phyloP scores from a whole-genome alignment of 2,888 invertebrate genomes.

The Beris morrisii region DNA sequence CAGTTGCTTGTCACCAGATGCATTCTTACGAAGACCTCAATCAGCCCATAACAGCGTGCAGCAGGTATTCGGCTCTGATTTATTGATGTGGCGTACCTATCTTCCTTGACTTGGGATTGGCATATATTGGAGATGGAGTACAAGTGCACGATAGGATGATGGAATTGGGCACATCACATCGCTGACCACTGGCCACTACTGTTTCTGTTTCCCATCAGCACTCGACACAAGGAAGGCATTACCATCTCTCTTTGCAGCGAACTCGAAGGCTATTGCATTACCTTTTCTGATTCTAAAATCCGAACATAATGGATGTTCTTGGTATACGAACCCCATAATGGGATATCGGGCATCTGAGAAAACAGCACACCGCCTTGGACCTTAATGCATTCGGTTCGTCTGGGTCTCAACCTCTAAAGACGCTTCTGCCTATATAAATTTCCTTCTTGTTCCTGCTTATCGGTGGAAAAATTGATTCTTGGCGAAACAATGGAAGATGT shows the following conservation, averaged over 20 bases:
- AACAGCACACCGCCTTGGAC: slow-evolving; percentile 5
- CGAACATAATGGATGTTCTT: slow-evolving; percentile 9
- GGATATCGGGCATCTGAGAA: slow-evolving; percentile 6
- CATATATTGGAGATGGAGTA: slow-evolving; percentile 1
- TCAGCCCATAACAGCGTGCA: slow-evolving; percentile 15
- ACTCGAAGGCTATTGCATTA: neutral
- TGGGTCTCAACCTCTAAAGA: too few relatives aligned
- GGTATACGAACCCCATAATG: neutral
- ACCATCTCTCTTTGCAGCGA: slow-evolving; percentile 9
- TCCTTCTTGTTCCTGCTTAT: too few relatives aligned
- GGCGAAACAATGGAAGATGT: too few relatives aligned
- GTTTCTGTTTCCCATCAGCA: slow-evolving; percentile 16
- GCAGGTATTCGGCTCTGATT: slow-evolving; percentile 18
- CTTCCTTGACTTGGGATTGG: too few relatives aligned
- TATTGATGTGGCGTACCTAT: slow-evolving; percentile 1
- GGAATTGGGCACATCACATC: slow-evolving; percentile 23
- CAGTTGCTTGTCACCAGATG: slow-evolving; percentile 16
- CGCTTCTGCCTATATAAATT: too few relatives aligned
- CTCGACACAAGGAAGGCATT: slow-evolving; percentile 3
- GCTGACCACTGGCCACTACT: slow-evolving; percentile 27
- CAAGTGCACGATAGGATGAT: slow-evolving; percentile 10
- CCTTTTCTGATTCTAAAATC: neutral
- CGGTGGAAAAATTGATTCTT: too few relatives aligned
- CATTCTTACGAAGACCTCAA: slow-evolving; percentile 22
- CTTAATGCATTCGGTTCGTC: too few relatives aligned